Evolutionary conservation across 1,140 invertebrate species (phyloP), one percentile per base, ranked within the genome.

Genomic region (Musca domestica): DNA sequence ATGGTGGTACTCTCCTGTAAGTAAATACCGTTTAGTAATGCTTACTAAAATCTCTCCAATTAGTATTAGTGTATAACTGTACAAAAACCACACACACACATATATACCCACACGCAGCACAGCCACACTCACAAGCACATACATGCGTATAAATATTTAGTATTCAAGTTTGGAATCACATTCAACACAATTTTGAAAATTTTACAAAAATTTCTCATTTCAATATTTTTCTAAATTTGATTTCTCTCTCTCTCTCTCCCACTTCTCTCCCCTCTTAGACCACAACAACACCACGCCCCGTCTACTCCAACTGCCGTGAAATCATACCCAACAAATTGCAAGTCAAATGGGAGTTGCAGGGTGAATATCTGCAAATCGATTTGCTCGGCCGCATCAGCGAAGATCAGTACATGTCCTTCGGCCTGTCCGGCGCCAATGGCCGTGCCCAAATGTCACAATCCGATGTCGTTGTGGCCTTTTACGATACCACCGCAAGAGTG

Each of bases 1-100:
- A 75, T 94, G 92, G 92, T 93, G 92, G 92, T 93, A 93, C 83
- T 91, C 91, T 83, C 91, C 92, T 82, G 92, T 94, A 87, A 93
- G 91, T 91, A 86, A 73, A 76, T 76, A 30, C 64, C n/a, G 52
- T 61, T 34, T 64, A 64, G 63, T 47, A 27, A 41, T 14, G 51
- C 30, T 56, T 54, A 49, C 25, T 51, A 65, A 7, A n/a, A 61
- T 7, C 10, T 15, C 27, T 12, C 17, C 25, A 15, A 58, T 51
- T 22, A 51, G 48, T 34, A 61, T 34, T 34, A 61, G 27, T 17
- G n/a, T 41, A 46, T 61, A 61, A 12, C 9, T 25, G 23, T 15
- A 58, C 23, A 58, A 15, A 52, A 52, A 27, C 19, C 49, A 15
- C 19, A 20, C 17, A 17, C 22, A 46, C 41, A 46, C 12, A 20